These are phyloP conservation scores for Sinopyrophorus schimmeli DNA, from an alignment of 2,888 invertebrate species.

Conservation along the genomic window DNA sequence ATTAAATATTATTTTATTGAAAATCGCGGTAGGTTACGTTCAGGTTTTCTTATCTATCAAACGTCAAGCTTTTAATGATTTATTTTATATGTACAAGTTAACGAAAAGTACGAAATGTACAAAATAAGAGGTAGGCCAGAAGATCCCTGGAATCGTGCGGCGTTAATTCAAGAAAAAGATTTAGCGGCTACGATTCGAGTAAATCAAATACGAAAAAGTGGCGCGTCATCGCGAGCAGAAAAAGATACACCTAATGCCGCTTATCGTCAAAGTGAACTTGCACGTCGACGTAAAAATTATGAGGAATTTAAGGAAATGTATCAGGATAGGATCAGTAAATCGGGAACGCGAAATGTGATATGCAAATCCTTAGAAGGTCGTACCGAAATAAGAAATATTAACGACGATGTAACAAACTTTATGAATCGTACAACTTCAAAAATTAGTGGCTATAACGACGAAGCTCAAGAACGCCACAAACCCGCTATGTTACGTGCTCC, in stretches of 20 bases:
- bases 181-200: conserved; percentile 35
- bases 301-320: conserved; percentile 31
- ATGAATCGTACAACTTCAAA: conserved; percentile 11
- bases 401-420: neutral
- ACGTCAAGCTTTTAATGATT: too few species aligned
- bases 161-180: conserved; percentile 20
- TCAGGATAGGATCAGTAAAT: conserved; percentile 13
- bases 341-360: neutral
- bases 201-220: conserved; percentile 27
- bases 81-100: too few species aligned
- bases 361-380: neutral
- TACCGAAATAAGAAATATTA: neutral
- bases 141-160: conserved; percentile 29
- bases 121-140: conserved; percentile 34
- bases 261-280: conserved; percentile 20
- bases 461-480: conserved; percentile 8
- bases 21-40: too few species aligned
- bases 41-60: too few species aligned
- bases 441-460: conserved; percentile 8
- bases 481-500: conserved; percentile 28
- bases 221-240: neutral
- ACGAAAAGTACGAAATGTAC: too few species aligned
- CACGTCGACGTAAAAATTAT: conserved; percentile 30
- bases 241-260: conserved; percentile 2
- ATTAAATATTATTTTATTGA: too few species aligned